Evolutionary conservation across 2,113 vertebrate genomes (phyloP), one percentile per base, ranked within the genome.

Genomic region (Corythoichthys intestinalis): DNA sequence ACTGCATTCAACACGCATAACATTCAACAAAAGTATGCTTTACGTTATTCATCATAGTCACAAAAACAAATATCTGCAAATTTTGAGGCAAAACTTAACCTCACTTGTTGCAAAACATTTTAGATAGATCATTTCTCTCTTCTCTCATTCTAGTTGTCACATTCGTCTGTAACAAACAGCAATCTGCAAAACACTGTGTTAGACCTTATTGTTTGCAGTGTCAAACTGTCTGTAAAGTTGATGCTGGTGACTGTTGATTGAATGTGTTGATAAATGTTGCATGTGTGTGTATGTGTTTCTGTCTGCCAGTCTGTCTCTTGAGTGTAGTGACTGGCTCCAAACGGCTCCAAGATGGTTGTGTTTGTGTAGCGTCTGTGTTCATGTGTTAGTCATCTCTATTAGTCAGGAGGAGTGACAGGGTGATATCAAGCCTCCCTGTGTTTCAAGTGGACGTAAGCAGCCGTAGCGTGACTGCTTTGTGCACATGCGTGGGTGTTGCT

Each of bases 341-440:
- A 78, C 8, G 28, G 61, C 82, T 83, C 70, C 66, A 59, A 73
- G 71, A 75, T 41, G n/a, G 69, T 79, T 73, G 53, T 60, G 44
- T 77, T 65, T 81, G 75, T 72, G 68, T 56, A 17, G 57, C 11
- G 65, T 78, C 37, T 77, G 53, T 72, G 8, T 52, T 11, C 58
- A 48, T 54, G 48, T 66, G 71, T 87, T 82, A 87, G 82, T 90
- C 86, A 89, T 79, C 74, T 52, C 62, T 65, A 75, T 86, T 80
- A 86, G 80, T 86, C 86, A 86, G 28, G 20, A 70, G 64, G 76
- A 83, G 50, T 63, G 77, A 76, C 75, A 71, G 72, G 67, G 66
- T 83, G 81, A 72, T 78, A 75, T 83, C 81, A 79, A 71, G 60
- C 54, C 63, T 78, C 52, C 56, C 49, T 53, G 72, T 79, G 88